Evolutionary conservation across 2,888 invertebrate species (phyloP).

Genomic region (Cheilosia impressa): DNA sequence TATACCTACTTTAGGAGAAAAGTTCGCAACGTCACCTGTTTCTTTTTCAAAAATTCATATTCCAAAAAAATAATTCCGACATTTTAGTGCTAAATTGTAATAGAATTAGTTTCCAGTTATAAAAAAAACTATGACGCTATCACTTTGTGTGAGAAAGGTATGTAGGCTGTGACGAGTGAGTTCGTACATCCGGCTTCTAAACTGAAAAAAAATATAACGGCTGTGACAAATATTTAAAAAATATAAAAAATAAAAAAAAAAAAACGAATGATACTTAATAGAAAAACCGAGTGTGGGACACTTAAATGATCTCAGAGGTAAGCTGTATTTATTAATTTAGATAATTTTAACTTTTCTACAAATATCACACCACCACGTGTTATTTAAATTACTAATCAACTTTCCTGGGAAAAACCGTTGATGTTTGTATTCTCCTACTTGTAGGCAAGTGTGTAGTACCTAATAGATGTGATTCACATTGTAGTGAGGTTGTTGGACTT

Average conservation of each 20-base stretch:
- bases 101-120: slow-evolving; percentile 11
- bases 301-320: slow-evolving; percentile 55
- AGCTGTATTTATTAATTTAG: slow-evolving; percentile 36
- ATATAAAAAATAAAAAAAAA: slow-evolving; percentile 5
- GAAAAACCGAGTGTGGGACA: slow-evolving; percentile 18
- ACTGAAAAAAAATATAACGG: slow-evolving; percentile 28
- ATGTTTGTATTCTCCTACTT: slow-evolving; percentile 16
- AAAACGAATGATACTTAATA: not conserved
- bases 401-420: slow-evolving; percentile 56
- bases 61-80: not conserved
- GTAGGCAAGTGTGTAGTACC: not conserved
- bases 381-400: slow-evolving; percentile 66
- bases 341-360: slow-evolving; percentile 40
- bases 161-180: slow-evolving; percentile 64
- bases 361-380: slow-evolving; percentile 71
- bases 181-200: slow-evolving; percentile 70
- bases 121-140: slow-evolving; percentile 65
- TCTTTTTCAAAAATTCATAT: not conserved
- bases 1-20: not conserved
- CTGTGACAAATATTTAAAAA: slow-evolving; percentile 48
- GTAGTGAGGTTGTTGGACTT: slow-evolving; percentile 70
- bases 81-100: slow-evolving; percentile 40
- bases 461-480: slow-evolving; percentile 42
- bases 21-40: slow-evolving; percentile 33
- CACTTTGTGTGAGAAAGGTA: slow-evolving; percentile 51